Percentiles rank a stretch among this genome's conserved stretches.
These are phyloP conservation scores for Marronus borbonicus DNA, from an alignment of 2,888 invertebrate species.

Conservation along the genomic window DNA sequence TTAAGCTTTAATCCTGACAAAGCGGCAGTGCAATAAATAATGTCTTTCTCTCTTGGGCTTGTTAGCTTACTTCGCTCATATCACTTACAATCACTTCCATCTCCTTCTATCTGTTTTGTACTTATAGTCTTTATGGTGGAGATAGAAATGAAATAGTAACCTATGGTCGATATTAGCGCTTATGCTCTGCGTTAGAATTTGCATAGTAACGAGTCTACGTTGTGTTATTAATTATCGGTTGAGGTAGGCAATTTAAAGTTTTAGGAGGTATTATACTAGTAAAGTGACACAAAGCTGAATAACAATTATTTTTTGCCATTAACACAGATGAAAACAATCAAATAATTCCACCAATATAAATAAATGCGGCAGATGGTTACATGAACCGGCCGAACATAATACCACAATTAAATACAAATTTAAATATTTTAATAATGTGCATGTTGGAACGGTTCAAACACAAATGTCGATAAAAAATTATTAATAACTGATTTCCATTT, in stretches of 20 bases:
- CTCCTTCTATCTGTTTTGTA: neutral
- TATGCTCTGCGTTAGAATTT: constrained; percentile 18
- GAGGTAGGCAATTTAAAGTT: constrained; percentile 17
- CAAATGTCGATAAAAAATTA: too few relatives aligned
- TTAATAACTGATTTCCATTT: too few relatives aligned
- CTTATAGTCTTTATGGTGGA: neutral
- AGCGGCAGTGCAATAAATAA: constrained; percentile 12
- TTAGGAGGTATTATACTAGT: neutral
- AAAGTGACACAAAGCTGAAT: too few relatives aligned
- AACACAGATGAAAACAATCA: too few relatives aligned
- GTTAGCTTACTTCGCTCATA: neutral
- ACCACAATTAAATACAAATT: too few relatives aligned
- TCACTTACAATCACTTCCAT: neutral
- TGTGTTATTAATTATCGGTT: constrained; percentile 13
- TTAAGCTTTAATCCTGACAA: constrained; percentile 19
- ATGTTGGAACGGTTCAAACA: too few relatives aligned
- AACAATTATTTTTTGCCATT: too few relatives aligned
- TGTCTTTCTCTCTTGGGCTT: constrained; percentile 6
- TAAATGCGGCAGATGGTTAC: too few relatives aligned
- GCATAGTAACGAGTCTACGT: constrained; percentile 12
- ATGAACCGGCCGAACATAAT: too few relatives aligned
- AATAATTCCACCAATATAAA: too few relatives aligned
- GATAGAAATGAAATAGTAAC: neutral
- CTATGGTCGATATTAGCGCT: constrained; percentile 20
- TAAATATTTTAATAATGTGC: too few relatives aligned